phyloP scores from a whole-genome alignment of 2,797 vertebrate genomes.

The Streptopelia turtur region DNA sequence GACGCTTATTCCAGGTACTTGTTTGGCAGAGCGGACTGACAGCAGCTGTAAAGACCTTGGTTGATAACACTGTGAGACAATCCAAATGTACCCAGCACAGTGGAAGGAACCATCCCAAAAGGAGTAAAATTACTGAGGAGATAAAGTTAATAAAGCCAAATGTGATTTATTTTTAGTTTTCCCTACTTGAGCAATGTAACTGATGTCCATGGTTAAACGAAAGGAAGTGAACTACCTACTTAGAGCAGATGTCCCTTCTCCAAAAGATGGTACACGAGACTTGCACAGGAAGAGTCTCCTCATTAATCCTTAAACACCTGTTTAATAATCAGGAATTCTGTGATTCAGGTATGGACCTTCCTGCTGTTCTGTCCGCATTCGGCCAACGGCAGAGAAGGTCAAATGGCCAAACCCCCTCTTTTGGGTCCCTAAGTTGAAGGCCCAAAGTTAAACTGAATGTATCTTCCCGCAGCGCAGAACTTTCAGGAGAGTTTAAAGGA shows the following conservation, averaged over 20 bases:
- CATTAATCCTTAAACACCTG: neutral
- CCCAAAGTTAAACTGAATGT: neutral
- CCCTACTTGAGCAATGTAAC: neutral
- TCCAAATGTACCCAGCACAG: neutral
- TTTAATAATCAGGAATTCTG: neutral
- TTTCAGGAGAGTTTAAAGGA: neutral
- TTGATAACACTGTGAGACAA: neutral
- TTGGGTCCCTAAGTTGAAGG: neutral
- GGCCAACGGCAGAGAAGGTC: neutral
- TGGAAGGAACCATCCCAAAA: neutral
- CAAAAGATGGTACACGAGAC: accelerated
- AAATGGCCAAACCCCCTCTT: neutral
- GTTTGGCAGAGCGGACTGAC: neutral
- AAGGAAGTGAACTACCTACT: neutral
- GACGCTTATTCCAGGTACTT: neutral
- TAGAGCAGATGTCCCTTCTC: neutral
- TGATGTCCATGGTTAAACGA: neutral
- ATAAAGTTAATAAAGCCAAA: neutral
- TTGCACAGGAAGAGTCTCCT: neutral
- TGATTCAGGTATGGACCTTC: neutral
- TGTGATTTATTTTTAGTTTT: neutral
- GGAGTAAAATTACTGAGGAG: neutral
- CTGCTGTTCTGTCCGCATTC: neutral
- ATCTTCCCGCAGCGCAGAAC: accelerated
- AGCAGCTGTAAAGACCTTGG: neutral